Evolutionary conservation across 2,113 vertebrate genomes (phyloP).

Genomic region (Thalassarche chlororhynchos): DNA sequence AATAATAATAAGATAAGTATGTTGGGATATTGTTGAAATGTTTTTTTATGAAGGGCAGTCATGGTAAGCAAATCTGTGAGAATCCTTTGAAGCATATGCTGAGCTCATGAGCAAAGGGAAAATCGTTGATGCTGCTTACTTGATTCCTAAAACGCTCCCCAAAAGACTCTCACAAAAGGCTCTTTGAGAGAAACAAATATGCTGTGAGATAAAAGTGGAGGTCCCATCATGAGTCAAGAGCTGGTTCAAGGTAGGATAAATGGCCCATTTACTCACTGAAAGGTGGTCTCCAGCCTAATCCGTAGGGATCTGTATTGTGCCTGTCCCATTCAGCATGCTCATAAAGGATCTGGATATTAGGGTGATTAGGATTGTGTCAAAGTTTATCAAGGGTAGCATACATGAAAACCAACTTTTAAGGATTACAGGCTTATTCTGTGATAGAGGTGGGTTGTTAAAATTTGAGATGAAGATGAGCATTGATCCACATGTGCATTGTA

Average conservation of each 20-base stretch:
- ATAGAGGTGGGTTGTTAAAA: not conserved
- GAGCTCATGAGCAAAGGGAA: not conserved
- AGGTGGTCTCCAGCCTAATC: not conserved
- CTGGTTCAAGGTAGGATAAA: not conserved
- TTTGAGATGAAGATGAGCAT: not conserved
- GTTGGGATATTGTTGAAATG: not conserved
- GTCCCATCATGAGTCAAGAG: not conserved
- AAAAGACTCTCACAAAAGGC: not conserved
- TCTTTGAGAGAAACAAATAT: not conserved
- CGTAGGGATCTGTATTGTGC: not conserved
- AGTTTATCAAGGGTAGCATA: not conserved
- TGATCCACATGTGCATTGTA: not conserved
- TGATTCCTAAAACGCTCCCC: not conserved
- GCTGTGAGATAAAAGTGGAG: not conserved
- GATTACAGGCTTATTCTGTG: not conserved
- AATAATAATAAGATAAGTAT: not conserved
- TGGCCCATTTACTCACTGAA: not conserved
- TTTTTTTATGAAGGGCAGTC: not conserved
- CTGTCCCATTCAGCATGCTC: not conserved
- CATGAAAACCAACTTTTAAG: not conserved
- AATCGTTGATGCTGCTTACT: not conserved
- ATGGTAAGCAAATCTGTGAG: not conserved
- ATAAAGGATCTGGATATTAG: not conserved
- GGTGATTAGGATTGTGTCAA: not conserved
- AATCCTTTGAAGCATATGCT: not conserved